Conservation (phyloP, 2,888 invertebrate genomes). For the Drosophila mulleri region DNA sequence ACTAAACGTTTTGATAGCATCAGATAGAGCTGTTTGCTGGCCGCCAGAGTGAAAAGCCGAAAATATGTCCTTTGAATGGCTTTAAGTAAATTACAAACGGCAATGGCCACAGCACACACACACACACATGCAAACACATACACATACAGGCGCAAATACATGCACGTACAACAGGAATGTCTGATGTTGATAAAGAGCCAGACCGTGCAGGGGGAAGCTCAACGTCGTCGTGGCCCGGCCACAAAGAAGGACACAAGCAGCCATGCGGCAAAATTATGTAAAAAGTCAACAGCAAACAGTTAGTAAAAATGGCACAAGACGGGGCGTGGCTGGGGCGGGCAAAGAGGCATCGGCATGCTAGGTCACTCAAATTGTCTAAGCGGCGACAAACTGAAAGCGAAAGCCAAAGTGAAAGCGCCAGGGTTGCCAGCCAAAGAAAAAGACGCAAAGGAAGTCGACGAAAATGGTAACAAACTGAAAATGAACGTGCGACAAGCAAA, state of each 20-base stretch:
- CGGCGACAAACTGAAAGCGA: slow-evolving; percentile 67
- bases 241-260: slow-evolving; percentile 62
- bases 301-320: slow-evolving; percentile 20
- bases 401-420: slow-evolving; percentile 60
- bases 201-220: slow-evolving; percentile 7
- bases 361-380: slow-evolving; percentile 65
- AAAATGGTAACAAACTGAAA: slow-evolving; percentile 58
- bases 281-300: slow-evolving; percentile 68
- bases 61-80: slow-evolving; percentile 46
- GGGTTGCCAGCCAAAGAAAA: slow-evolving; percentile 47
- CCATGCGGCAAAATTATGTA: slow-evolving; percentile 76
- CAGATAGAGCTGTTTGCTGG: slow-evolving; percentile 45
- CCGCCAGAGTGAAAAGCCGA: slow-evolving; percentile 7
- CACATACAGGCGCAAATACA: slow-evolving; percentile 23
- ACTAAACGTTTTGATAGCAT: slow-evolving; percentile 55
- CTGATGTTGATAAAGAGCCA: slow-evolving; percentile 23
- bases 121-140: slow-evolving; percentile 32
- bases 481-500: slow-evolving; percentile 61
- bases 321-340: neutral
- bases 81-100: slow-evolving; percentile 73
- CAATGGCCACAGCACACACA: slow-evolving; percentile 48
- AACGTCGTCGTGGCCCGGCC: slow-evolving; percentile 35
- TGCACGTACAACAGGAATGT: slow-evolving; percentile 19
- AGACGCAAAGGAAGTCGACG: slow-evolving; percentile 36
- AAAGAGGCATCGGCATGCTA: slow-evolving; percentile 20